Percentiles rank a stretch among this genome's conserved stretches.
These are phyloP conservation scores for Hesperophylax magnus DNA, from an alignment of 1,140 invertebrate genomes.

Conservation along the genomic window DNA sequence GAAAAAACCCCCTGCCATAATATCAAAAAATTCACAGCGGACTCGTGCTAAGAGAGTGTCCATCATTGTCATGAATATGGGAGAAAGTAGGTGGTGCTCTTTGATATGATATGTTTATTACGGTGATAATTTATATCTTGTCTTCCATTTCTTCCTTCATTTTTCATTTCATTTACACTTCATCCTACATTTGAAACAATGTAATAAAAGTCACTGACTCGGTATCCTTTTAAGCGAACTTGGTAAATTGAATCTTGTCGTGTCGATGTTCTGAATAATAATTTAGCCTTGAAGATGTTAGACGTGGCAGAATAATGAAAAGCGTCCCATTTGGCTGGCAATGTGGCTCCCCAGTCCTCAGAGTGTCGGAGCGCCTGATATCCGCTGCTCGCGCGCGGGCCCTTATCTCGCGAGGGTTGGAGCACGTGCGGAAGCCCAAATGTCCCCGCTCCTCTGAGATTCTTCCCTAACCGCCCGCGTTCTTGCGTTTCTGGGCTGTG, in stretches of 20 bases:
- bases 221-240: not conserved
- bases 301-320: not conserved
- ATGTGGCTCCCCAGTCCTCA: not conserved
- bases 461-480: not conserved
- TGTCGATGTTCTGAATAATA: conserved; percentile 1
- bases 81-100: no score
- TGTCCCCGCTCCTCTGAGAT: not conserved
- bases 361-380: not conserved
- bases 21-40: no score
- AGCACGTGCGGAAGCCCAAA: conserved; percentile 52
- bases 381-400: conserved; percentile 4
- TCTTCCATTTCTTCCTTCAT: no score
- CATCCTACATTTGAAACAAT: no score
- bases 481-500: no score
- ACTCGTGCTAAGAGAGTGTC: no score
- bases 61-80: no score
- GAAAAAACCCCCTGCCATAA: not conserved
- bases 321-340: conserved; percentile 1
- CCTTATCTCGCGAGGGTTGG: conserved; percentile 41
- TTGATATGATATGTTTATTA: no score
- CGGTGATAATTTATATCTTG: no score
- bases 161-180: no score
- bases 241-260: not conserved
- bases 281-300: not conserved
- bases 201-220: no score